A percentile compares a stretch with the other conserved stretches of the same genome.
These are phyloP conservation scores for Sebastes fasciatus DNA, from an alignment of 2,113 vertebrate species.

Conservation along the genomic window DNA sequence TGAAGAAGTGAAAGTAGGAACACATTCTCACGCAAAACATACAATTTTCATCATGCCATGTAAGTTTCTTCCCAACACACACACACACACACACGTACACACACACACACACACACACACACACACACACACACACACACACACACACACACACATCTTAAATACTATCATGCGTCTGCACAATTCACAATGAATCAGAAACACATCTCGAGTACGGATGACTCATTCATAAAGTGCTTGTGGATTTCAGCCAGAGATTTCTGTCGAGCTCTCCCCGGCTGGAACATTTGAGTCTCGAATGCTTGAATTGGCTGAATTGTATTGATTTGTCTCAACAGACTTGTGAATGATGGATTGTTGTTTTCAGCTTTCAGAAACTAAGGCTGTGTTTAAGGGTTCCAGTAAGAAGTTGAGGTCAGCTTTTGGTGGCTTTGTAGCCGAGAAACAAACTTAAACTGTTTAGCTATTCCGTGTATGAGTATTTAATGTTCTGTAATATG, in stretches of 20 bases:
- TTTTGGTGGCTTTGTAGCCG: slow-evolving; percentile 26
- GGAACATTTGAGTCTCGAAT: slow-evolving; percentile 46
- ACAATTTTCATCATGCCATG: slow-evolving; percentile 21
- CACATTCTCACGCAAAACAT: slow-evolving; percentile 39
- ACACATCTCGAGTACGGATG: slow-evolving; percentile 46
- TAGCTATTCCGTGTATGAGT: slow-evolving; percentile 20
- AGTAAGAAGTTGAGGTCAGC: slow-evolving; percentile 35
- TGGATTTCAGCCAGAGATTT: slow-evolving; percentile 53
- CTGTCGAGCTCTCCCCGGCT: slow-evolving; percentile 24
- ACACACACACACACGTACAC: slow-evolving; percentile 15
- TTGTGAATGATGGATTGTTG: slow-evolving; percentile 63
- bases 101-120: slow-evolving; percentile 12
- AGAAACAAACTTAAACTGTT: slow-evolving; percentile 40
- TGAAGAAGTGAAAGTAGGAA: slow-evolving; percentile 74
- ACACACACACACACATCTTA: slow-evolving; percentile 31
- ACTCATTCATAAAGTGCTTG: slow-evolving; percentile 72
- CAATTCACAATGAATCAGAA: slow-evolving; percentile 59
- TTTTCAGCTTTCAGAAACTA: slow-evolving; percentile 52
- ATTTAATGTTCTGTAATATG: slow-evolving; percentile 44
- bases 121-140: background rate
- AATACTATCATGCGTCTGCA: slow-evolving; percentile 33
- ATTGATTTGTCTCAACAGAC: slow-evolving; percentile 53
- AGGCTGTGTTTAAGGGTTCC: slow-evolving; percentile 36
- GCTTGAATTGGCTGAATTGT: slow-evolving; percentile 50
- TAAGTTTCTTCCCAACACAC: slow-evolving; percentile 32